Evolutionary conservation across 2,113 vertebrate species (phyloP).

Genomic region (Eulemur macaco): DNA sequence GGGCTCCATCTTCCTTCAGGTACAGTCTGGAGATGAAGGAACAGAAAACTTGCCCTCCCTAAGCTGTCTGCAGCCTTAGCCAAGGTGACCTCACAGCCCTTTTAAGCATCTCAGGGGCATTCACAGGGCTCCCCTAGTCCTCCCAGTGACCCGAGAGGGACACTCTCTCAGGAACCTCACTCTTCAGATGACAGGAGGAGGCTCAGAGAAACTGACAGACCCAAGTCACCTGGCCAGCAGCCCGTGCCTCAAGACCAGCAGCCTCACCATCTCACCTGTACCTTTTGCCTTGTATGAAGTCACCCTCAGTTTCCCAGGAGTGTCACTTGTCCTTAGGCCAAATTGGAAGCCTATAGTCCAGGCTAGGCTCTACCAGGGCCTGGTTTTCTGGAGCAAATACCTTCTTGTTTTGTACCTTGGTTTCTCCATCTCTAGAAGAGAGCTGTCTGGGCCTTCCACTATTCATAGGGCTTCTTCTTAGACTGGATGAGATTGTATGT

Average conservation of each 20-base stretch:
- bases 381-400: not conserved
- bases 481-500: not conserved
- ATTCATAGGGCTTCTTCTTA: not conserved
- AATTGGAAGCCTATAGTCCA: not conserved
- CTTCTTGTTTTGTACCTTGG: not conserved
- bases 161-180: not conserved
- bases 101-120: not conserved
- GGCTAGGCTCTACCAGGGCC: not conserved
- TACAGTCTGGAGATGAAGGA: conserved; percentile 46
- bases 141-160: not conserved
- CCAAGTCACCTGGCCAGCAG: not conserved
- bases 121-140: not conserved
- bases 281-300: not conserved
- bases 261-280: not conserved
- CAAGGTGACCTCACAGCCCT: not conserved
- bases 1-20: conserved; percentile 17
- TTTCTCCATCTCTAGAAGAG: not conserved
- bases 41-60: not conserved
- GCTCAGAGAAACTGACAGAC: not conserved
- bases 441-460: not conserved
- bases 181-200: not conserved
- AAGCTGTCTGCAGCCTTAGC: not conserved
- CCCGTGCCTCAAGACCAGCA: rapidly evolving
- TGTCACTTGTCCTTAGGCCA: not conserved
- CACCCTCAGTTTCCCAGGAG: not conserved